Base-by-base conservation (phyloP, 2,113 vertebrate species). In the Scalopus aquaticus region DNA sequence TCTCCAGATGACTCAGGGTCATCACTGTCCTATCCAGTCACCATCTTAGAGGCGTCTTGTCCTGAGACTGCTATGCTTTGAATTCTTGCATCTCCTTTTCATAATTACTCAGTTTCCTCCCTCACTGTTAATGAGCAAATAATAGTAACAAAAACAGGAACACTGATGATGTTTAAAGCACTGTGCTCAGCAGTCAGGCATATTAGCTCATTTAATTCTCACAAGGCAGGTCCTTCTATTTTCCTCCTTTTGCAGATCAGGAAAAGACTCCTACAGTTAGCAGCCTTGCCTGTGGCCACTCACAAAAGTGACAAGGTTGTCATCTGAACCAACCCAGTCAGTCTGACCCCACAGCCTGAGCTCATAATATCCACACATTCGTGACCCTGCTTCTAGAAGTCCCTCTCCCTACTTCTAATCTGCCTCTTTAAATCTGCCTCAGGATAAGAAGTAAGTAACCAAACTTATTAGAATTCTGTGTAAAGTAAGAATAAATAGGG, bases 81-180 rank as follows among this genome's bases (percentile, higher is more conserved):
- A 60, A 84, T 77, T 86, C 80, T 85, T 65, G 2, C 10, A 5
- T 32, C 58, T 80, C 44, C 62, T 91, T 79, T 93, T 93, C 49
- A 30, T 74, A 64, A 84, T n/a, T 35, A 20, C n/a, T 69, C 17
- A 39, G 22, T 58, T 67, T 81, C 67, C 82, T 96, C 64, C 74
- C 78, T 78, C 81, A 35, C 19, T 60, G 56, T 15, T 67, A 24
- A 81, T 81, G 91, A 44, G 28, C 69, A 78, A 56, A 49, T 69
- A 87, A 72, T 74, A 94, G 44, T 54, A 90, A 78, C 42, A 92
- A 78, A 78, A 73, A 22, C 37, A 32, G 39, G 58, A 73, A 74
- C 32, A 26, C 17, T 17, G 46, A 56, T 39, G 56, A 46, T 54
- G 58, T 35, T 78, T 49, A 16, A 20, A 79, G 46, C n/a, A 19